These are phyloP conservation scores for Mastomys coucha DNA, from an alignment of 2,113 vertebrate genomes.

Conservation along the genomic window DNA sequence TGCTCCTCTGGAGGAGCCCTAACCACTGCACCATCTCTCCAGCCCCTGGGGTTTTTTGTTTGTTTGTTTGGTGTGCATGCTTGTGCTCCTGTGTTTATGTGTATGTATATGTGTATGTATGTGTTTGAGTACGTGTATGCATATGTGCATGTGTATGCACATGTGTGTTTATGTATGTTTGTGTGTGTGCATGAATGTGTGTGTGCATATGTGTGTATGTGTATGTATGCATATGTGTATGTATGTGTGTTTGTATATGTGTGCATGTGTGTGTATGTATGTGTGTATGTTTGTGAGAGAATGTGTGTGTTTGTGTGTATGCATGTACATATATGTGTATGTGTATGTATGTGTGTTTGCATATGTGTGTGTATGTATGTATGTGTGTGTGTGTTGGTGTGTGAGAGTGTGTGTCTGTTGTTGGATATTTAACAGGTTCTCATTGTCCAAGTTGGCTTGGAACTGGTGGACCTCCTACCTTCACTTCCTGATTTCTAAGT, in stretches of 20 bases:
- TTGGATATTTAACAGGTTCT: not conserved
- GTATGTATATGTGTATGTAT: not conserved
- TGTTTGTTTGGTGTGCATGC: not conserved
- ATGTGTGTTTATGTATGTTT: not conserved
- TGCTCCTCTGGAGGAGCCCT: not conserved
- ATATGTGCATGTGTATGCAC: fast-evolving
- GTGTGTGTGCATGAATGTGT: not conserved
- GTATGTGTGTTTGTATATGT: not conserved
- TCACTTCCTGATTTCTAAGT: not conserved
- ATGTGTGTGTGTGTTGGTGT: not conserved
- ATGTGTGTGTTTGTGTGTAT: not conserved
- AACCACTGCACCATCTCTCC: not conserved
- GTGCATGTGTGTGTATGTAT: no score
- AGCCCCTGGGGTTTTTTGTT: not conserved
- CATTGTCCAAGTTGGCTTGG: not conserved
- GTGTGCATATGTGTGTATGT: not conserved
- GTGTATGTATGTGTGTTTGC: not conserved
- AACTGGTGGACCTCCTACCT: not conserved
- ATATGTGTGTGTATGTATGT: no score
- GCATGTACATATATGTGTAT: no score
- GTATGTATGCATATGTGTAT: not conserved
- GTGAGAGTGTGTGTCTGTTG: not conserved
- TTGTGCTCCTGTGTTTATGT: not conserved
- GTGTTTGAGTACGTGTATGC: no score
- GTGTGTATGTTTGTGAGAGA: not conserved